A percentile compares a stretch with the other conserved stretches of the same genome.
Evolutionary conservation across 2,113 vertebrate species (phyloP).

Genomic region (Scophthalmus maximus): DNA sequence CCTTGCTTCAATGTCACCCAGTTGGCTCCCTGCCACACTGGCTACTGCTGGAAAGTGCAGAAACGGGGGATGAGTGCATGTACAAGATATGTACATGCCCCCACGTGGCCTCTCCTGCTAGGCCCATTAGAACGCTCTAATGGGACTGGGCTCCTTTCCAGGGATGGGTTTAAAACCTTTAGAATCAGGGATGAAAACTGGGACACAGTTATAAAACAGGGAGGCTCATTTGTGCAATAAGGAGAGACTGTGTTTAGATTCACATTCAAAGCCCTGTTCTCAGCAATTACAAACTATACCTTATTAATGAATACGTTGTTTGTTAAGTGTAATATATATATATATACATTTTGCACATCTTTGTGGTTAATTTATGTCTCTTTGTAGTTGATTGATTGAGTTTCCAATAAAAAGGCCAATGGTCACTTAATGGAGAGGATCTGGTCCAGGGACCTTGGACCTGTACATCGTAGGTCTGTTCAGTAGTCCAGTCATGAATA

Average conservation of each 20-base stretch:
- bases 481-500: too few species aligned
- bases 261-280: background rate
- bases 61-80: constrained; percentile 18
- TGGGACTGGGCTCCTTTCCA: constrained; percentile 15
- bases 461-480: too few species aligned
- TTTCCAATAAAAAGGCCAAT: too few species aligned
- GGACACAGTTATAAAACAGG: background rate
- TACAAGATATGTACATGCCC: constrained; percentile 16
- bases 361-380: too few species aligned
- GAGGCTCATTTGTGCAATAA: too few species aligned
- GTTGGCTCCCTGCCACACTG: constrained; percentile 53
- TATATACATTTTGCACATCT: too few species aligned
- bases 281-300: background rate
- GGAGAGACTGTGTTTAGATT: background rate
- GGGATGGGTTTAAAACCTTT: background rate
- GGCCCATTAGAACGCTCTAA: constrained; percentile 17
- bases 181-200: background rate
- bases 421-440: too few species aligned
- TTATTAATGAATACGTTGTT: background rate
- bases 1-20: constrained; percentile 66
- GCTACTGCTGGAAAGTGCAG: constrained; percentile 6
- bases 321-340: too few species aligned
- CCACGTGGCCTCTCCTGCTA: constrained; percentile 1
- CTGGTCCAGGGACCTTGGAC: too few species aligned
- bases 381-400: too few species aligned